Base-by-base conservation (phyloP, 37 sponge, comb jelly and placozoan genomes). In the Diacarnus erythraeanus region DNA sequence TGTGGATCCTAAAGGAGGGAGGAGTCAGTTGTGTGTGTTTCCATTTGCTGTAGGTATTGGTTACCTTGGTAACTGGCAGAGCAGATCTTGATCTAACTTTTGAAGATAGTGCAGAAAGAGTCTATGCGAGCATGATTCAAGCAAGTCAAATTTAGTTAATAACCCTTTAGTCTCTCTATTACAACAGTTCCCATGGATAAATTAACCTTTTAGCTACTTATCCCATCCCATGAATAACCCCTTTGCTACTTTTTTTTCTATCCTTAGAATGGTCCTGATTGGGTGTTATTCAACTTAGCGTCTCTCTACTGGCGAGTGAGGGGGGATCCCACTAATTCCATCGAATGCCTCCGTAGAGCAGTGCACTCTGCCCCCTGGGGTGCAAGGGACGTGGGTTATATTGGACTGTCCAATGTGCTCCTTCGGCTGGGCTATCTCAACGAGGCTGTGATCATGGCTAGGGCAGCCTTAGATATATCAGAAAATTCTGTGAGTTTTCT, bases 271-370 rank as follows among this genome's bases (percentile, higher is more conserved):
- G 83, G 83, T n/a, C 81, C 89, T 0, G 59, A 86, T 64, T 95
- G 95, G 95, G 84, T 59, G 23, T 79, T 95, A 27, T 88, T 90
- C 68, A 78, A 82, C 71, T 41, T 95, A 6, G 92, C 92, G 4
- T 88, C 86, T 47, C 80, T 95, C 57, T 95, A 86, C 87, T 95
- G 91, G 88, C 72, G 95, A 21, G 85, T 75, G 36, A 63, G 86
- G 9, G 95, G 95, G 1, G 80, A 91, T 37, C 81, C 89, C 1
- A 39, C 51, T 20, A 74, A 88, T 51, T 64, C 88, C 41, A 70
- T 95, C 20, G 95, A 95, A 77, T 95, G 95, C 74, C 83, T 88
- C 17, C 86, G 95, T 5, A 59, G 91, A 21, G 89, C 86, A 2
- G 44, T 88, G 41, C 87, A 88, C 72, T 88, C 71, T 77, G 79